Conservation (phyloP, 1,140 invertebrate species). For the Procambarus virginalis region DNA sequence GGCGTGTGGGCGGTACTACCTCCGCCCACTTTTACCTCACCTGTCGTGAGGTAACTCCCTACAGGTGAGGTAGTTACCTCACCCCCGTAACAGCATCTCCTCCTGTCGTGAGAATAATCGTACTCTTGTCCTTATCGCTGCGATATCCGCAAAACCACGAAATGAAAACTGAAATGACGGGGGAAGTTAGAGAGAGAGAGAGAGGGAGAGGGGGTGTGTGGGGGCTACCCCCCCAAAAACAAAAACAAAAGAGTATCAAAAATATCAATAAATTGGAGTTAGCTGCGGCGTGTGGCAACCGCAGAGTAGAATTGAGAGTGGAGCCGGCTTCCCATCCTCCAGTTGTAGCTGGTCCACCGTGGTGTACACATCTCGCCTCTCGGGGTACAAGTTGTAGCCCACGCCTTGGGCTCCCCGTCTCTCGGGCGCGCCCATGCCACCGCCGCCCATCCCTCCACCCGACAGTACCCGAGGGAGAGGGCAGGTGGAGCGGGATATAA, state of each 20-base stretch:
- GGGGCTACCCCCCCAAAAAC: no score
- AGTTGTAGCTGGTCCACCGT: slow-evolving; percentile 29
- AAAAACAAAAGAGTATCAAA: background rate
- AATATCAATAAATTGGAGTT: slow-evolving; percentile 35
- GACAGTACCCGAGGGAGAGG: background rate
- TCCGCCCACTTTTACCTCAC: no score
- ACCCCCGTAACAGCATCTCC: no score
- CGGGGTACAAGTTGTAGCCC: slow-evolving; percentile 1
- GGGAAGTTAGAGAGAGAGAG: background rate
- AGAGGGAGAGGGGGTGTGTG: no score
- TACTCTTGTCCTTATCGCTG: background rate
- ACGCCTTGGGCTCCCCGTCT: background rate
- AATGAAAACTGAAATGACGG: background rate
- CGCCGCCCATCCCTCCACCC: background rate
- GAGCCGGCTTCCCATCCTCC: slow-evolving; percentile 29
- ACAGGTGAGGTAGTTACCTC: no score
- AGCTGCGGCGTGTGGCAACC: slow-evolving; percentile 24
- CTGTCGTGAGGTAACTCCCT: no score
- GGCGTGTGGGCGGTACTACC: no score
- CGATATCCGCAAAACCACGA: background rate
- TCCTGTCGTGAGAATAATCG: background rate
- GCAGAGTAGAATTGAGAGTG: slow-evolving; percentile 10
- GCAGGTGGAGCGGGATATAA: background rate
- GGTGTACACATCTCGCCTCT: background rate
- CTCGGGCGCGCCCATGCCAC: background rate